These are phyloP conservation scores for Ecdyonurus torrentis DNA, from an alignment of 2,888 invertebrate genomes.

Conservation along the genomic window DNA sequence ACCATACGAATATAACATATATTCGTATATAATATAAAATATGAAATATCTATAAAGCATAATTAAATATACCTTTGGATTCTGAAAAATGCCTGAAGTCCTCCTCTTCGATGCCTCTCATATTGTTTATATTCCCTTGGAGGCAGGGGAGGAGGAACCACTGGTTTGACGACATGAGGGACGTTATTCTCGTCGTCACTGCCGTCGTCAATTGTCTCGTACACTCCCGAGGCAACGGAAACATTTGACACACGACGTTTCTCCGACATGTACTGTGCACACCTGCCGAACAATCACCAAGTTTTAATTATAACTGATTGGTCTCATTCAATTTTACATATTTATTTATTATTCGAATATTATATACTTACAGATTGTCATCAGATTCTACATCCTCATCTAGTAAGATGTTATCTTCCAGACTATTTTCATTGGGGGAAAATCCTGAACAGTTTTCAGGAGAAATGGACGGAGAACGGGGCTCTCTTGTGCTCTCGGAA, in stretches of 20 bases:
- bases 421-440: background rate
- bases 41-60: background rate
- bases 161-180: conserved; percentile 35
- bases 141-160: background rate
- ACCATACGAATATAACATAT: background rate
- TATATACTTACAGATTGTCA: background rate
- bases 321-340: too few relatives aligned
- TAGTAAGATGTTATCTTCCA: background rate
- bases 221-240: conserved; percentile 46
- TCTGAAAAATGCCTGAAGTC: background rate
- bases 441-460: too few relatives aligned
- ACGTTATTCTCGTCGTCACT: conserved; percentile 31
- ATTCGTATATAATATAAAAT: background rate
- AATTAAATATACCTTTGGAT: background rate
- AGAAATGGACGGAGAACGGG: background rate
- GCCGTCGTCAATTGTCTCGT: conserved; percentile 31
- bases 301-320: background rate
- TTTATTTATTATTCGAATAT: too few relatives aligned
- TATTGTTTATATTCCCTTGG: background rate
- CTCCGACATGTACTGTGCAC: background rate
- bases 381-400: background rate
- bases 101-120: background rate
- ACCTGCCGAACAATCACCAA: background rate
- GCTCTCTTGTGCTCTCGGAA: background rate
- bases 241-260: conserved; percentile 36